Base-by-base conservation (phyloP, 2,797 vertebrate species). In the Coregonus suidteri region DNA sequence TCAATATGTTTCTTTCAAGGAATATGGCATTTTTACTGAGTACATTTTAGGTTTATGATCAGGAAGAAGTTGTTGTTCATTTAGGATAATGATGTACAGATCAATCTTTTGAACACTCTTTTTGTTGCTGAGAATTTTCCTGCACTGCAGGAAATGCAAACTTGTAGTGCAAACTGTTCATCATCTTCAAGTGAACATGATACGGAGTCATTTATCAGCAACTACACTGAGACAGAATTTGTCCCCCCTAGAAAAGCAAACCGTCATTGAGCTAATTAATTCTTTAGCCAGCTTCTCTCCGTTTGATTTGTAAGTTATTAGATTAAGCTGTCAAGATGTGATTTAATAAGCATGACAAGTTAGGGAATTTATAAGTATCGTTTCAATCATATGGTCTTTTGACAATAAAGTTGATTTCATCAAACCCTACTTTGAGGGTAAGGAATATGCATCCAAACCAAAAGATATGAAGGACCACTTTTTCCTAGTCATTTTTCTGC, bases 251-350 rank as follows among this genome's bases (percentile, higher is more conserved):
- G 41, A 41, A 71, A 47, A 71, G 25, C 35, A 74, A 71, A 74
- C 75, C 73, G 81, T 78, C 77, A 37, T 56, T 80, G 56, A 9
- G 34, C 72, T 81, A 81, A 84, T 81, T 71, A 71, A 79, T 54
- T 56, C 59, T 70, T 52, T 71, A n/a, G 67, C 73, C 65, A 41
- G 18, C 52, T 62, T 75, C 62, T 71, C 11, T 69, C 35, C 31
- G 25, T 67, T 13, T 14, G 37, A 75, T 37, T 62, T 70, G 64
- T 65, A 73, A 35, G 18, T 25, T 64, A 72, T 79, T 76, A 67
- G 69, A 83, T 74, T 76, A 34, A 78, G 62, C 18, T 75, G 30
- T 66, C 70, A 73, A 11, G 2, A 20, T 70, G 18, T 75, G 34
- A 72, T 82, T 75, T 67, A 71, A 76, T 70, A 74, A 47, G 59